Conservation (phyloP, 2,797 vertebrate species). For the Bovichtus diacanthus region DNA sequence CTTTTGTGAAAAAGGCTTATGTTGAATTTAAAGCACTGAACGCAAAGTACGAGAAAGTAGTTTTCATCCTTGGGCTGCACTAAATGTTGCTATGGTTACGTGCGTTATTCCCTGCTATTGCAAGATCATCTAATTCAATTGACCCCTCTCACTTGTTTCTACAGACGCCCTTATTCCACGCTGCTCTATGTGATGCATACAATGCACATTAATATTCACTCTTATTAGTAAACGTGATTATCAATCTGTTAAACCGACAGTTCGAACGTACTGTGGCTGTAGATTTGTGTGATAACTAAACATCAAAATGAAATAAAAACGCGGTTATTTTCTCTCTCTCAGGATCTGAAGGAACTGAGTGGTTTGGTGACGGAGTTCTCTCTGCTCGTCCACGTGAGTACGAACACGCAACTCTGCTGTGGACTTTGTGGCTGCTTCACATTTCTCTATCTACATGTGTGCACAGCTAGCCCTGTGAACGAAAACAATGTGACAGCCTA, state of each 20-base stretch:
- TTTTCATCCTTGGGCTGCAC: neutral
- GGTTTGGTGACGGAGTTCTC: conserved; percentile 94
- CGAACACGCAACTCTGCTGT: conserved; percentile 13
- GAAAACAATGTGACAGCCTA: conserved; percentile 47
- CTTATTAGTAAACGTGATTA: neutral
- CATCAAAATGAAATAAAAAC: conserved; percentile 8
- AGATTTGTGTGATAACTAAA: conserved; percentile 9
- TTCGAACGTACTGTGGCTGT: neutral
- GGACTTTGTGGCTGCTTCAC: conserved; percentile 10
- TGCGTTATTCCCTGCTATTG: neutral
- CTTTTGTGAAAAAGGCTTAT: neutral
- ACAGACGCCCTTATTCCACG: neutral
- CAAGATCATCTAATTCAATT: conserved; percentile 14
- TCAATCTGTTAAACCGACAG: neutral
- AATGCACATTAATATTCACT: neutral
- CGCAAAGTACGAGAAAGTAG: neutral
- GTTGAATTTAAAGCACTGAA: neutral
- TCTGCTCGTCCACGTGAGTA: conserved; percentile 93
- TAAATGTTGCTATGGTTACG: conserved; percentile 4
- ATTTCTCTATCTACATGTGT: conserved; percentile 40
- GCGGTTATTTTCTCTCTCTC: conserved; percentile 23
- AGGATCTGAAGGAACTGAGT: conserved; percentile 93
- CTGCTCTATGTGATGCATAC: neutral
- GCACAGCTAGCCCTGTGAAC: conserved; percentile 45
- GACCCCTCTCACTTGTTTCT: conserved; percentile 8